Base-by-base conservation (phyloP, 2,888 invertebrate genomes). In the Nemapogon koenigi region DNA sequence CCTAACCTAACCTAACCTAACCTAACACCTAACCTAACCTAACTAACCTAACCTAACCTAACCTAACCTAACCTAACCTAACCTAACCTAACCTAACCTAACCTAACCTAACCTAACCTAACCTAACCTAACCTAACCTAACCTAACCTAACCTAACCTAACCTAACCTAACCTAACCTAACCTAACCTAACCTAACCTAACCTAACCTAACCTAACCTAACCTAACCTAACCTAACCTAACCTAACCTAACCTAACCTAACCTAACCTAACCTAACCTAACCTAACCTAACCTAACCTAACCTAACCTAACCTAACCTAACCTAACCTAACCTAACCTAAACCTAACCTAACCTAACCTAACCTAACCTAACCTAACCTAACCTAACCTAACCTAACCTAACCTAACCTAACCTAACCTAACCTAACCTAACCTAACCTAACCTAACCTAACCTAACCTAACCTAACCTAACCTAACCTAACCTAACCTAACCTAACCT, bases 301-400 rank as follows among this genome's bases (percentile, higher is more conserved):
- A n/a, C n/a, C n/a, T n/a, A n/a, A n/a, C n/a, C n/a, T 33, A 33
- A 33, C 33, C 33, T 33, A 33, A 33, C 33, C 33, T 33, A 33
- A 33, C 33, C 33, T 33, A 33, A 33, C n/a, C n/a, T n/a, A n/a
- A n/a, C n/a, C n/a, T n/a, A n/a, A n/a, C n/a, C n/a, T n/a, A n/a
- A n/a, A n/a, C 33, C 33, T 33, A 33, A 33, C 33, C 33, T 33
- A 33, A 33, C 33, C 33, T 33, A 33, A 33, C 33, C 33, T 33
- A 33, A 33, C 33, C 33, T 33, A 33, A 33, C 33, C 33, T 33
- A 33, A 33, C 33, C 33, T 33, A 33, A 33, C 33, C 33, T 33
- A 33, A 33, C 33, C 33, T 33, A 33, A 33, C 33, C 33, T 33
- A 33, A 33, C 33, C 33, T 33, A 33, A 33, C 33, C 33, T 33